Evolutionary conservation across 2,113 vertebrate genomes (phyloP).

Genomic region (Hippoglossus stenolepis): DNA sequence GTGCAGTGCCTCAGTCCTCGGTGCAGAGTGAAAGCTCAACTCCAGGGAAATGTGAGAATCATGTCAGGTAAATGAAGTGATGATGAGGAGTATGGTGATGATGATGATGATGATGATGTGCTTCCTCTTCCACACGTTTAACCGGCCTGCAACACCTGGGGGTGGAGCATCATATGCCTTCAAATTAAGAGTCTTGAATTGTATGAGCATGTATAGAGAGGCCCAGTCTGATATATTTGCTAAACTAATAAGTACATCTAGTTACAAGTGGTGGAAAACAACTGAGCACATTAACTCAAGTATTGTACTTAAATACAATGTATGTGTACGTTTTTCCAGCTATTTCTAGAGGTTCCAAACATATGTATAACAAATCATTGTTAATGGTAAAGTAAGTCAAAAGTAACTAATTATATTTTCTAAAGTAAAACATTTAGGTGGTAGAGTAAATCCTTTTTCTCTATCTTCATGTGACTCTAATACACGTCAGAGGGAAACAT

Average conservation of each 20-base stretch:
- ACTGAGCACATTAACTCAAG: too few relatives aligned
- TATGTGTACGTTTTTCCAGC: too few relatives aligned
- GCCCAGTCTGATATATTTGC: neutral
- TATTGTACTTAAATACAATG: too few relatives aligned
- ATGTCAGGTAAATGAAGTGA: slow-evolving; percentile 56
- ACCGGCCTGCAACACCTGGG: slow-evolving; percentile 46
- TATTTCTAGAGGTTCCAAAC: too few relatives aligned
- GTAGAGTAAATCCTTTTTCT: too few relatives aligned
- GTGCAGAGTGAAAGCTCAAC: slow-evolving; percentile 45
- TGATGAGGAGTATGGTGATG: slow-evolving; percentile 22
- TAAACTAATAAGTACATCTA: neutral
- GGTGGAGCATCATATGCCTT: slow-evolving; percentile 52
- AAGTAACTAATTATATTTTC: too few relatives aligned
- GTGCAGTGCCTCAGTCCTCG: slow-evolving; percentile 42
- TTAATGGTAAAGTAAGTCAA: too few relatives aligned
- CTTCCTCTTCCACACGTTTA: slow-evolving; percentile 62
- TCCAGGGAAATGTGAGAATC: slow-evolving; percentile 31
- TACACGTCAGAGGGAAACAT: too few relatives aligned
- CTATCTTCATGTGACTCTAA: too few relatives aligned
- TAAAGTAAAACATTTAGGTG: too few relatives aligned
- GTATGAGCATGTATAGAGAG: neutral
- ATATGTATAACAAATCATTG: too few relatives aligned
- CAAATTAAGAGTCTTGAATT: slow-evolving; percentile 32
- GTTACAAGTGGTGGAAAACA: too few relatives aligned
- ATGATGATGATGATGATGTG: slow-evolving; percentile 19